Conservation (phyloP, 2,888 invertebrate species). For the Dorcus hopei region DNA sequence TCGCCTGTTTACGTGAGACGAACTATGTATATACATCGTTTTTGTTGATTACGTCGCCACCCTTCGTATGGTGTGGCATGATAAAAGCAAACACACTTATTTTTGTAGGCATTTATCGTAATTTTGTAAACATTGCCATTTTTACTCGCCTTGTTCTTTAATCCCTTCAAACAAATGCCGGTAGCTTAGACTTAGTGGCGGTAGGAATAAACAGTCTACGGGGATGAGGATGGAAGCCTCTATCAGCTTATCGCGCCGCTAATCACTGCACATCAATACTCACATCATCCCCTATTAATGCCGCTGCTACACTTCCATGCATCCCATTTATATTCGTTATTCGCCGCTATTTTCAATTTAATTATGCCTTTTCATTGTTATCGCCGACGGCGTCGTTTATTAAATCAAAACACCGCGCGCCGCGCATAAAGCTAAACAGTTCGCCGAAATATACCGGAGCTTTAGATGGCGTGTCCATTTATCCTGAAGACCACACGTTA, state of each 20-base stretch:
- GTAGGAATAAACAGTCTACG: not conserved
- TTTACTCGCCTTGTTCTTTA: not conserved
- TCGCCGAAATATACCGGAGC: no score
- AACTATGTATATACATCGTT: no score
- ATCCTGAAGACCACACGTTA: not conserved
- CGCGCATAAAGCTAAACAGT: not conserved
- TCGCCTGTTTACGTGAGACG: no score
- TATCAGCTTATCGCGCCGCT: constrained; percentile 31
- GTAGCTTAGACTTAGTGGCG: no score
- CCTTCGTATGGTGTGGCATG: not conserved
- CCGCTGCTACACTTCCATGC: not conserved
- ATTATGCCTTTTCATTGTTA: constrained; percentile 18
- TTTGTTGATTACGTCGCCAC: not conserved
- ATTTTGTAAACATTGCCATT: not conserved
- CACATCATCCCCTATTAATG: constrained; percentile 24
- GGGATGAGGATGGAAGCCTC: not conserved
- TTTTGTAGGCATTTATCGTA: not conserved
- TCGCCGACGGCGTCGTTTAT: constrained; percentile 11
- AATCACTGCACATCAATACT: constrained; percentile 35
- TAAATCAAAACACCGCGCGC: constrained; percentile 8
- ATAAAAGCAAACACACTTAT: not conserved
- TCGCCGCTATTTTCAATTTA: constrained; percentile 11
- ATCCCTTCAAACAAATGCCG: not conserved
- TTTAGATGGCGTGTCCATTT: not conserved
- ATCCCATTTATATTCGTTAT: constrained; percentile 10